Conservation (phyloP, 2,888 invertebrate species). For the Heliconius erato region DNA sequence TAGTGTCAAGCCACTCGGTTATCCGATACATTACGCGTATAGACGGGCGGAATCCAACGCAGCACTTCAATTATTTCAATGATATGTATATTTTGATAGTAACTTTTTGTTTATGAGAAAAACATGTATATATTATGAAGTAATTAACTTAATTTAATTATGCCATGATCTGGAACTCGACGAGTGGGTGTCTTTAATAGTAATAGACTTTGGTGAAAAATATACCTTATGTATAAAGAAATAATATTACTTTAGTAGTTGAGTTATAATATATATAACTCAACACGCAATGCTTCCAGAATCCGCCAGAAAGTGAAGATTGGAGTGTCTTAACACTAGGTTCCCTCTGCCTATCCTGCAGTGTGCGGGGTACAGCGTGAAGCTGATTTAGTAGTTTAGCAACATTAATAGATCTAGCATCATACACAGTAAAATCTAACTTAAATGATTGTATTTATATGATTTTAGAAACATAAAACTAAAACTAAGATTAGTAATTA, state of each 20-base stretch:
- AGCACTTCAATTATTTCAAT: too few species aligned
- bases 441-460: background rate
- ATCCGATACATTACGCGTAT: too few species aligned
- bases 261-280: too few species aligned
- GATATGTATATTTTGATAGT: too few species aligned
- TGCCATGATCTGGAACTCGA: slow-evolving; percentile 50
- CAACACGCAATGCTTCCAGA: too few species aligned
- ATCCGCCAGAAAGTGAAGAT: too few species aligned
- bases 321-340: too few species aligned
- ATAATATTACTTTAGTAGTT: background rate
- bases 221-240: background rate
- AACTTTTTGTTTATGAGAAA: background rate
- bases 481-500: background rate
- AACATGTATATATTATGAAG: slow-evolving; percentile 39
- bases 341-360: too few species aligned
- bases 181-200: slow-evolving; percentile 69
- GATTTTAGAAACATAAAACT: slow-evolving; percentile 1
- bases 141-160: slow-evolving; percentile 55
- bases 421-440: too few species aligned
- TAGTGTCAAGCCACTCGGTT: too few species aligned
- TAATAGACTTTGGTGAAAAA: slow-evolving; percentile 48
- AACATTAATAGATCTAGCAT: slow-evolving; percentile 10
- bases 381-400: background rate
- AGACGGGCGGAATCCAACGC: too few species aligned
- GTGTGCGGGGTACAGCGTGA: too few species aligned